A percentile compares a stretch with the other conserved stretches of the same genome.
phyloP scores from a whole-genome alignment of 2,113 vertebrate genomes.

The Caranx melampygus region DNA sequence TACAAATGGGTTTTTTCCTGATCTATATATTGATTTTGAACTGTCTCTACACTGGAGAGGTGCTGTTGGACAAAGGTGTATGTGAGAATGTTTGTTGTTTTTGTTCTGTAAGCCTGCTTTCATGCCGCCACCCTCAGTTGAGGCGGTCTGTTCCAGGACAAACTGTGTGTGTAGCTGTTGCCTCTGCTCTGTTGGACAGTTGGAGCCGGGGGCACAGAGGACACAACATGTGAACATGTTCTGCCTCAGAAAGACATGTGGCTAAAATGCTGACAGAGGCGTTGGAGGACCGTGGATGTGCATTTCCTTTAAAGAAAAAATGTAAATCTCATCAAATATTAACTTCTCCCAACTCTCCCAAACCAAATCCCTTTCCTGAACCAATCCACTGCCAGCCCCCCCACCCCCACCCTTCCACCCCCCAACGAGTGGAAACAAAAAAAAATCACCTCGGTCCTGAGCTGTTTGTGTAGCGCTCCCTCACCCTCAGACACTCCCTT shows the following conservation, averaged over 20 bases:
- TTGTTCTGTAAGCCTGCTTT: not conserved
- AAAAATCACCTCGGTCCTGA: slow-evolving; percentile 26
- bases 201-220: not conserved
- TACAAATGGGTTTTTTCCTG: too few species aligned
- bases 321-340: slow-evolving; percentile 63
- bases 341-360: slow-evolving; percentile 41
- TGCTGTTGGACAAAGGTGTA: not conserved
- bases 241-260: not conserved
- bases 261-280: slow-evolving; percentile 42
- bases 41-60: too few species aligned
- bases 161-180: not conserved
- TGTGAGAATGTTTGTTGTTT: not conserved
- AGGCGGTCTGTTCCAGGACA: not conserved
- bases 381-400: slow-evolving; percentile 47
- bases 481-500: slow-evolving; percentile 47
- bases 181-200: not conserved
- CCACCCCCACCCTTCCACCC: not conserved
- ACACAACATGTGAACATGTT: not conserved
- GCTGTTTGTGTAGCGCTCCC: slow-evolving; percentile 57
- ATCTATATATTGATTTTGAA: too few species aligned
- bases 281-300: slow-evolving; percentile 47
- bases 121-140: not conserved
- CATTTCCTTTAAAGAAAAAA: slow-evolving; percentile 43
- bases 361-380: slow-evolving; percentile 62
- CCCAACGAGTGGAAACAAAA: slow-evolving; percentile 25